A percentile compares a stretch with the other conserved stretches of the same genome.
These are phyloP conservation scores for Dicyrtomina minuta DNA, from an alignment of 2,888 invertebrate genomes.

Conservation along the genomic window DNA sequence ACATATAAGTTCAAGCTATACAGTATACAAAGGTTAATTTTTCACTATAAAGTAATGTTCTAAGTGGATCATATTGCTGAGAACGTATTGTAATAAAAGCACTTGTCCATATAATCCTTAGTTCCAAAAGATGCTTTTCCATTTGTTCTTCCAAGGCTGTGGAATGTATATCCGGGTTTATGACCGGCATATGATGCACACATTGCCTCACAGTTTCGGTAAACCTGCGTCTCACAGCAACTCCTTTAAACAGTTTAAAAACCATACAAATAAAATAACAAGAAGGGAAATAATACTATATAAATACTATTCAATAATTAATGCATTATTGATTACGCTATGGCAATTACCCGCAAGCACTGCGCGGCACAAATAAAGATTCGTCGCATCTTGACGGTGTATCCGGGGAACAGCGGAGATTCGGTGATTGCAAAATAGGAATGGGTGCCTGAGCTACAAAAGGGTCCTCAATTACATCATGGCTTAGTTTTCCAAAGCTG, in stretches of 20 bases:
- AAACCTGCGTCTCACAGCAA: not conserved
- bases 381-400: constrained; percentile 9
- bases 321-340: too few relatives aligned
- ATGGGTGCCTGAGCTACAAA: constrained; percentile 46
- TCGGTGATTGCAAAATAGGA: constrained; percentile 33
- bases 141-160: constrained; percentile 8
- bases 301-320: not conserved
- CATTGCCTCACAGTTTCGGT: too few relatives aligned
- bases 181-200: constrained; percentile 14
- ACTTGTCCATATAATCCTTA: constrained; percentile 22
- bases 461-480: constrained; percentile 47
- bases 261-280: not conserved
- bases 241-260: constrained; percentile 3
- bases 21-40: too few relatives aligned
- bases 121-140: constrained; percentile 26
- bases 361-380: constrained; percentile 17
- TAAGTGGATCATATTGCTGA: not conserved
- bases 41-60: too few relatives aligned
- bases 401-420: not conserved
- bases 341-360: constrained; percentile 5
- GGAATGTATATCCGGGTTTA: not conserved
- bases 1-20: too few relatives aligned
- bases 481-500: constrained; percentile 40
- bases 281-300: not conserved
- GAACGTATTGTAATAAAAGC: constrained; percentile 26